Conservation (phyloP, 2,113 vertebrate genomes). For the Machaerirhynchus nigripectus region DNA sequence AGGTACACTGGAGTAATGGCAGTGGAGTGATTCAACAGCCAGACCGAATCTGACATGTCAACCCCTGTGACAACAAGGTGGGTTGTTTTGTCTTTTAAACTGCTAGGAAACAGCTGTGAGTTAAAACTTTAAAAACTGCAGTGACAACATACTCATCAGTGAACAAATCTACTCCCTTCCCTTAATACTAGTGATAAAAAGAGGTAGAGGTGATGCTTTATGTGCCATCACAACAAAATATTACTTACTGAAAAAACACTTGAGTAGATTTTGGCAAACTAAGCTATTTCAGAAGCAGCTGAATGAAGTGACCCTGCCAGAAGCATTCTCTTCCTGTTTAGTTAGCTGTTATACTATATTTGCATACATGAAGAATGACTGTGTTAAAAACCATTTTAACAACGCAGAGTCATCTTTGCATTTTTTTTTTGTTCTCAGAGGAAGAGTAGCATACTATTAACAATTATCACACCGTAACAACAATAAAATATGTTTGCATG, state of each 20-base stretch:
- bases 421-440: not conserved
- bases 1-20: not conserved
- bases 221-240: not conserved
- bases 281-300: not conserved
- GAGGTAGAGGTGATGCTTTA: not conserved
- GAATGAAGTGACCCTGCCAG: slow-evolving; percentile 18
- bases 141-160: not conserved
- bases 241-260: not conserved
- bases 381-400: not conserved
- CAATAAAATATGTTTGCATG: not conserved
- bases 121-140: not conserved
- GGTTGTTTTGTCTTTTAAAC: not conserved
- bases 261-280: not conserved
- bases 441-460: not conserved
- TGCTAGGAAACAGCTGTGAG: not conserved
- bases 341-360: not conserved
- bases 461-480: not conserved
- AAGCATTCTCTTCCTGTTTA: not conserved
- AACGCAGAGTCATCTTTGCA: not conserved
- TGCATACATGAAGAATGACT: not conserved
- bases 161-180: not conserved
- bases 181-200: not conserved
- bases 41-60: not conserved
- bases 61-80: not conserved
- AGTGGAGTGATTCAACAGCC: not conserved